Evolutionary conservation across 2,888 invertebrate species (phyloP), one percentile per base, ranked within the genome.

Genomic region (Caenorhabditis sp.): DNA sequence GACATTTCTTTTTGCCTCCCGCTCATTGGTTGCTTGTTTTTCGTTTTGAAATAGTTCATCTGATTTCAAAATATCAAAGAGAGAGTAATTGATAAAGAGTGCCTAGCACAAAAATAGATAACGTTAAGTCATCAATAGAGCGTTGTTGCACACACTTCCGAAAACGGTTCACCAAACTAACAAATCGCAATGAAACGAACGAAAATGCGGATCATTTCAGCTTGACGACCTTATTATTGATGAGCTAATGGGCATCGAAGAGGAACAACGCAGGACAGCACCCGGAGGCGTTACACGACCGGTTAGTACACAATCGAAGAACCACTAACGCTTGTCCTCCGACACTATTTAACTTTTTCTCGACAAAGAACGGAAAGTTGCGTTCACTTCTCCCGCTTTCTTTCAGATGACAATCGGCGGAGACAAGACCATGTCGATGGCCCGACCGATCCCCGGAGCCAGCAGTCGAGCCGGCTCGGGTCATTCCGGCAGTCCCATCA

Each of bases 181-280:
- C n/a, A n/a, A n/a, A n/a, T n/a, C n/a, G n/a, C n/a, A n/a, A n/a
- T n/a, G n/a, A n/a, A n/a, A n/a, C n/a, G 35, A 52, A 24, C 50
- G 35, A 13, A 35, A 35, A 45, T 26, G 22, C 53, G 13, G 37
- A 17, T 32, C 48, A 6, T 75, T 75, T 39, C 75, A 75, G 76
- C 76, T 79, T 27, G 89, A 89, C 78, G 89, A 89, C 61, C 77
- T 86, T 32, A 89, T 89, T 27, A 89, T 89, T 59, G 89, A 89
- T 76, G 89, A 89, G 76, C 86, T 70, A 73, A 89, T 50, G 83
- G 85, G 63, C 63, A 59, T 45, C 53, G 61, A 46, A 20, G 58
- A 65, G 26, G 66, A 66, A 53, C 58, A 59, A 7, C 59, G 32
- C 2, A 41, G 43, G 27, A 41, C 45, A 13, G n/a, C 50, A 53